phyloP scores from a whole-genome alignment of 2,888 invertebrate genomes.

The Pyrochroa serraticornis region DNA sequence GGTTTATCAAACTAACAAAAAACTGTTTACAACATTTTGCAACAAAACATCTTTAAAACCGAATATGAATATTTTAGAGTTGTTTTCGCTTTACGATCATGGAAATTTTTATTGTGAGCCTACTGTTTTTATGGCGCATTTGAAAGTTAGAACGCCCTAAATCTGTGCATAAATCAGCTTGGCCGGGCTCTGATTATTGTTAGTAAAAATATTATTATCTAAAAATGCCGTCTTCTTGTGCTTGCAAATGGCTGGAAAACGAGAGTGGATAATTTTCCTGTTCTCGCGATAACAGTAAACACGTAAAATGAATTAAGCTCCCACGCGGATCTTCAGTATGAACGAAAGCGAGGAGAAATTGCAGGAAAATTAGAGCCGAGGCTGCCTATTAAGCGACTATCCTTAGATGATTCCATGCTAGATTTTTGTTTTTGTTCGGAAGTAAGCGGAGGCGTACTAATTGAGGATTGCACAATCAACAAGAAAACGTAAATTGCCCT shows the following conservation, averaged over 20 bases:
- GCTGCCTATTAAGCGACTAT: too few species aligned
- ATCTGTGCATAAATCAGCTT: neutral
- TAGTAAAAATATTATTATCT: neutral
- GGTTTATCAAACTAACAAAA: conserved; percentile 7
- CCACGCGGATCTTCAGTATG: neutral
- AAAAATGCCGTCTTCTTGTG: neutral
- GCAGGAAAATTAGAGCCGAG: conserved; percentile 4
- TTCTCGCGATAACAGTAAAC: conserved; percentile 14
- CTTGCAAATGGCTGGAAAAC: too few species aligned
- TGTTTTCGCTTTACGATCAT: conserved; percentile 22
- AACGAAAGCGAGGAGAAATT: conserved; percentile 4
- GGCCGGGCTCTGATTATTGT: neutral
- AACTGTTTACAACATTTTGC: conserved; percentile 22
- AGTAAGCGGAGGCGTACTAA: too few species aligned
- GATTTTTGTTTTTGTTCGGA: too few species aligned
- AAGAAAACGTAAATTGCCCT: too few species aligned
- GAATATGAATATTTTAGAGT: conserved; percentile 25
- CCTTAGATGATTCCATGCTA: too few species aligned
- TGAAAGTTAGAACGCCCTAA: conserved; percentile 15
- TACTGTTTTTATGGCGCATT: conserved; percentile 16
- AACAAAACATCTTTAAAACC: conserved; percentile 24
- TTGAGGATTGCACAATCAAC: too few species aligned
- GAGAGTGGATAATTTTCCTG: neutral
- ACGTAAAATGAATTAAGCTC: conserved; percentile 13
- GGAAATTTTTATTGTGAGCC: conserved; percentile 23